Base-by-base conservation (phyloP, 2,888 invertebrate species). In the Sarcophaga carnaria region DNA sequence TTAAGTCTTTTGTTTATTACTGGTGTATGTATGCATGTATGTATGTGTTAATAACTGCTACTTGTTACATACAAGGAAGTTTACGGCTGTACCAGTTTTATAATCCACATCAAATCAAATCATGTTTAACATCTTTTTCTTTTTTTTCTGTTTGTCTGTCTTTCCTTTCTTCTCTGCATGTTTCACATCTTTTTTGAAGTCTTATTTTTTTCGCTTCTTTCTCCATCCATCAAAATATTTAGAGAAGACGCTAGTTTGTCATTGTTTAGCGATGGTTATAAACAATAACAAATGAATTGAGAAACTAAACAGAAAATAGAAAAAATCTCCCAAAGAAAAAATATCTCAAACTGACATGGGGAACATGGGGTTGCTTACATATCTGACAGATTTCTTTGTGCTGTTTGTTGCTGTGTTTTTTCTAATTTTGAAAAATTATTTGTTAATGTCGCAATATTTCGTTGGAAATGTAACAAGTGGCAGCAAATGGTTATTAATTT, bases 31-130 rank as follows among this genome's bases (percentile, higher is more conserved):
- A n/a, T 17, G 59, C 12, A 11, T 74, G 6, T 60, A n/a, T 14
- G 59, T 20, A 11, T 74, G 6, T 49, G 49, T 69, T 67, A 76
- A 76, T 63, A 81, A 81, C 54, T 83, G 11, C 25, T 72, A 47
- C 66, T 80, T 80, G 22, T 80, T 84, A 76, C 81, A 81, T 79
- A 84, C 79, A 84, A 87, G 87, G 87, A 87, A 87, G 87, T 87
- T 84, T 84, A 82, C 76, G 71, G 6, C 77, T 81, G 81, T 74
- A 84, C 81, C 47, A 81, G 84, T 84, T 82, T 87, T 76, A 76
- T 84, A 84, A 84, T 81, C 66, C 66, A 62, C 12, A 77, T 80
- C 25, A 77, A 47, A 76, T 64, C 59, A 72, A 72, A 72, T 45
- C 17, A 79, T 75, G 37, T 37, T 37, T 37, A 37, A 71, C 62